phyloP scores from a whole-genome alignment of 1,140 invertebrate species.

The Episyrphus balteatus region DNA sequence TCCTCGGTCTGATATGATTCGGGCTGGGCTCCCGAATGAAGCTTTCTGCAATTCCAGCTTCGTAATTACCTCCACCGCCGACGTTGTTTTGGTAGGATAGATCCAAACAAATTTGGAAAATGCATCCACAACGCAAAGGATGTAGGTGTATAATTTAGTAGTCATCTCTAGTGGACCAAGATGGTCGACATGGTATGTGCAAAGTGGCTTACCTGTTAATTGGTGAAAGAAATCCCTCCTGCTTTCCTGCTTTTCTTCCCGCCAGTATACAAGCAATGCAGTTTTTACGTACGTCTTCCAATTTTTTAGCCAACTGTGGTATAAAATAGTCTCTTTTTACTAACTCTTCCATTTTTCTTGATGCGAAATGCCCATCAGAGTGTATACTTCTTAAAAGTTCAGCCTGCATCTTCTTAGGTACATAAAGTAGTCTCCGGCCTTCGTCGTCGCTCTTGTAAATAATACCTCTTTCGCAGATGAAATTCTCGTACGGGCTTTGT shows the following conservation, averaged over 20 bases:
- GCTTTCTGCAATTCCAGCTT: constrained; percentile 9
- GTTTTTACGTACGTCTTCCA: constrained; percentile 18
- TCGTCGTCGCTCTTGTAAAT: constrained; percentile 15
- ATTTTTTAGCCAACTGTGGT: constrained; percentile 20
- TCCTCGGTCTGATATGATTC: constrained; percentile 13
- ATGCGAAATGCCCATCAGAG: constrained; percentile 29
- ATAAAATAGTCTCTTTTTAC: constrained; percentile 34
- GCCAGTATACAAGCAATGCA: constrained; percentile 25
- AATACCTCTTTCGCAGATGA: constrained; percentile 11
- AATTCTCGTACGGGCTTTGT: too few relatives aligned
- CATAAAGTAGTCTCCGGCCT: constrained; percentile 12
- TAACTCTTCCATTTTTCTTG: constrained; percentile 28
- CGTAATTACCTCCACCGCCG: constrained; percentile 8
- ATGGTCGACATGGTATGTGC: constrained; percentile 8
- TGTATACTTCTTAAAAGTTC: constrained; percentile 22
- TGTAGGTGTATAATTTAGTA: constrained; percentile 16
- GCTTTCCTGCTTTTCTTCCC: constrained; percentile 25
- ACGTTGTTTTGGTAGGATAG: constrained; percentile 2
- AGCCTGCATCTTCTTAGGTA: constrained; percentile 17
- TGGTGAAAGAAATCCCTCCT: constrained; percentile 27
- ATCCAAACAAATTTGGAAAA: constrained; percentile 20
- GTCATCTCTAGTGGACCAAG: constrained; percentile 17
- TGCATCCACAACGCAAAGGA: constrained; percentile 17
- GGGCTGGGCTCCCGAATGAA: constrained; percentile 23
- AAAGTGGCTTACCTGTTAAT: constrained; percentile 19